phyloP scores from a whole-genome alignment of 2,113 vertebrate genomes.

The Scalopus aquaticus region DNA sequence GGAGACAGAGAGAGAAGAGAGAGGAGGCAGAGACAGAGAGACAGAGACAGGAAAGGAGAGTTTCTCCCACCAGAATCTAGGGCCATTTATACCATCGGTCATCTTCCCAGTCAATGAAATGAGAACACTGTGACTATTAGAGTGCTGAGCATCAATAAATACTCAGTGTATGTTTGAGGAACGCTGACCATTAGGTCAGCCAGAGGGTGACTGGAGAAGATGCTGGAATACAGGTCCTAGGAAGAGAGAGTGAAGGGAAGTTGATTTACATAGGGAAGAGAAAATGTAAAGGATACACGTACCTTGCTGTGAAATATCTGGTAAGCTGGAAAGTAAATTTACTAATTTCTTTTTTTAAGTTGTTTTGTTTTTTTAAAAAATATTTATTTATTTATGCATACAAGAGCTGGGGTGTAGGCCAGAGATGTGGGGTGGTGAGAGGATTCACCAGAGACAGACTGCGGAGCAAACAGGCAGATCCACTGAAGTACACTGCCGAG shows the following conservation, averaged over 20 bases:
- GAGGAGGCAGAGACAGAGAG: background rate
- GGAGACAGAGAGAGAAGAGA: background rate
- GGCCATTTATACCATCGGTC: background rate
- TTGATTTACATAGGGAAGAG: background rate
- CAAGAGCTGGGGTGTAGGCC: too few species aligned
- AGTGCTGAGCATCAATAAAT: background rate
- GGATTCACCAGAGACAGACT: too few species aligned
- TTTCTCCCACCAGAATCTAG: background rate
- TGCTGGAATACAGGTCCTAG: background rate
- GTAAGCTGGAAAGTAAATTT: background rate
- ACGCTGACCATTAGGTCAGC: background rate
- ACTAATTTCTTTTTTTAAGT: too few species aligned
- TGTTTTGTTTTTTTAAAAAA: too few species aligned
- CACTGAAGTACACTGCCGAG: too few species aligned
- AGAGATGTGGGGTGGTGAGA: too few species aligned
- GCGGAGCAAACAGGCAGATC: too few species aligned
- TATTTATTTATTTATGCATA: too few species aligned
- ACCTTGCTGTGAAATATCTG: background rate
- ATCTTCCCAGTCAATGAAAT: background rate
- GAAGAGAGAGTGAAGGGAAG: background rate
- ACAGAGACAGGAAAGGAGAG: fast-evolving
- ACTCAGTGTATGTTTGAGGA: background rate
- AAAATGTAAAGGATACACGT: background rate
- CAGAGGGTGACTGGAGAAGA: background rate
- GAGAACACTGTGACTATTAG: background rate